Base-by-base conservation (phyloP, 2,797 vertebrate species). In the Rhinella marina region DNA sequence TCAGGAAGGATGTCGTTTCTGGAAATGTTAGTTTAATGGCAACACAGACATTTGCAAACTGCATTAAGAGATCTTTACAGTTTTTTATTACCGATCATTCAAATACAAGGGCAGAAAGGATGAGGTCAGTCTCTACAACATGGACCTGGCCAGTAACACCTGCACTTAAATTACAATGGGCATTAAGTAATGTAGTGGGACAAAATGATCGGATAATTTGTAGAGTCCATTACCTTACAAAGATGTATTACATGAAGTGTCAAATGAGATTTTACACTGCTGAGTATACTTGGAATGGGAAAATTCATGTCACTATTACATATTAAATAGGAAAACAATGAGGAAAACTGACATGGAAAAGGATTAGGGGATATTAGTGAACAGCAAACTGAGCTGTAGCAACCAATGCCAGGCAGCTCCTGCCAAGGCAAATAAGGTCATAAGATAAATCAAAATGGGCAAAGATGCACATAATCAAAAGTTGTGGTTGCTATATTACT, bases 1-100 rank as follows among this genome's bases (percentile, higher is more conserved):
- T 52, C 72, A 85, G 83, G 83, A 85, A 85, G 83, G 83, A 85
- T 77, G 72, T 23, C 11, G 56, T 62, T 85, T 85, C 32, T 52
- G 72, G 72, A 85, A 77, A 85, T 75, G 72, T 64, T 62, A 48
- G 21, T 85, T 85, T 85, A 76, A 85, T 76, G 73, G 41, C 54
- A 32, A 10, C 70, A 50, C 57, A 41, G 32, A 76, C 70, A 85
- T 85, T 85, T 85, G 83, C 41, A 85, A 77, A 77, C 72, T 61
- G 25, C 83, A 85, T 85, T 85, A 85, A 59, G 72, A n/a, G n/a
- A 5, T 59, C 23, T 77, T 85, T 77, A 85, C 57, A 61, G 83
- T 50, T 84, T 72, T 75, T 75, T 59, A 29, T 75, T 82, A 62
- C 23, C 29, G 14, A 73, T 77, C 72, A 77, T 52, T 85, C 70